Percentiles rank a stretch among this genome's conserved stretches.
Evolutionary conservation across 2,113 vertebrate species (phyloP).

Genomic region (Procapra przewalskii): DNA sequence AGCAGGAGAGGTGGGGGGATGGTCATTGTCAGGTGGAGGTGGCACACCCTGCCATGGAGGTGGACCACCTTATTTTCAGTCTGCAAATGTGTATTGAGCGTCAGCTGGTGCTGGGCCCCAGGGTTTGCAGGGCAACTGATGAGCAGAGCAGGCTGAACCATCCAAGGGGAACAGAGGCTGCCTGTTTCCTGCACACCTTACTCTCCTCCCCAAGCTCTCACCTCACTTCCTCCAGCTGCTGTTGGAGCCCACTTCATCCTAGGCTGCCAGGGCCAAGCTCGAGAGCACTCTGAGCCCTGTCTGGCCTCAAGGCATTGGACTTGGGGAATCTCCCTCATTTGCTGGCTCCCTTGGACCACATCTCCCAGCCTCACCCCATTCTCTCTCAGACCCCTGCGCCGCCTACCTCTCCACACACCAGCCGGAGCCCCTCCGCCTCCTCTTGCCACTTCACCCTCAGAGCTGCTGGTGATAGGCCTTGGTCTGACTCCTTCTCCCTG

Average conservation of each 20-base stretch:
- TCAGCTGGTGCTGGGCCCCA: neutral
- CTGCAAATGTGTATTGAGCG: neutral
- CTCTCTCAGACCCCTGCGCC: neutral
- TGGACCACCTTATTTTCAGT: neutral
- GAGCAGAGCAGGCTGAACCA: neutral
- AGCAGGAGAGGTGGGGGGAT: neutral
- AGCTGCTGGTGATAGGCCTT: neutral
- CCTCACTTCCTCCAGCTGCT: neutral
- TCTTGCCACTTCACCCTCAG: constrained; percentile 66
- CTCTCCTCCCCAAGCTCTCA: neutral
- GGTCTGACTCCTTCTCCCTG: constrained; percentile 50
- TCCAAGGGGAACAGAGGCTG: neutral
- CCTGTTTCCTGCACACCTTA: neutral
- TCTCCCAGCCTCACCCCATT: neutral
- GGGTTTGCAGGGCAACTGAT: neutral
- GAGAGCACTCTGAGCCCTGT: neutral
- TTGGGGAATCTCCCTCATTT: neutral
- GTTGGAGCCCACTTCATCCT: neutral
- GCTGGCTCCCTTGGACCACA: neutral
- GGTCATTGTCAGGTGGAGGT: neutral
- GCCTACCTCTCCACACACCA: constrained; percentile 82
- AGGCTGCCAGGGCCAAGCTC: neutral
- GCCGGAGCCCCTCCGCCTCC: constrained; percentile 69
- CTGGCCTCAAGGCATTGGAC: neutral
- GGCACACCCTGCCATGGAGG: neutral